Conservation (phyloP, 2,113 vertebrate genomes). For the Labeo catla region DNA sequence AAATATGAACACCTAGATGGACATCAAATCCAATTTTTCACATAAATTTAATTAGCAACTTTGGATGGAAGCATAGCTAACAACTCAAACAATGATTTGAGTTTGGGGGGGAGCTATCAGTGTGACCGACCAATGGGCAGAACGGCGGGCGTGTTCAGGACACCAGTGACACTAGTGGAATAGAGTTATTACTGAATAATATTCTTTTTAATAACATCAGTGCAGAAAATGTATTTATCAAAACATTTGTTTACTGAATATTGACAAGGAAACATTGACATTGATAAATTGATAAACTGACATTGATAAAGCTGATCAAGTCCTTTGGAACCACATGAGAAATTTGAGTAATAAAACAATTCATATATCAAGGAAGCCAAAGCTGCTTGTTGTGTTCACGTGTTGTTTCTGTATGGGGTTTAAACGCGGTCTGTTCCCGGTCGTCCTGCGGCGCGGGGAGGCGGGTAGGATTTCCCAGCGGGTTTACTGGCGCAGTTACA, state of each 20-base stretch:
- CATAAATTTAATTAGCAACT: not conserved
- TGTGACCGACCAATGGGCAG: not conserved
- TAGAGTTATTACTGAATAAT: not conserved
- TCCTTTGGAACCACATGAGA: not conserved
- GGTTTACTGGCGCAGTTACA: constrained; percentile 79
- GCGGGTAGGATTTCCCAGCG: constrained; percentile 80
- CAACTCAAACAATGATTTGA: not conserved
- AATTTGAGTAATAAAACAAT: not conserved
- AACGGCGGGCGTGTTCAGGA: not conserved
- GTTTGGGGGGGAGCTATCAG: not conserved
- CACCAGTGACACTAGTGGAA: not conserved
- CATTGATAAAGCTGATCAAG: not conserved
- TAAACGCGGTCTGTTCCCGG: constrained; percentile 80
- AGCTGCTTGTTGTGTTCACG: not conserved
- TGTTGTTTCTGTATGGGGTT: not conserved
- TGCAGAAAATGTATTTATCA: not conserved
- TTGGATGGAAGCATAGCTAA: not conserved
- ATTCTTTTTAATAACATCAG: not conserved
- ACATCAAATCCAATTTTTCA: not conserved
- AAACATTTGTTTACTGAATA: not conserved
- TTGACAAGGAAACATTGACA: not conserved
- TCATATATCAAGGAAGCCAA: not conserved
- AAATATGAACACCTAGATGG: no score
- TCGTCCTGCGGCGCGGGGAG: constrained; percentile 71
- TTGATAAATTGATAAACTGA: no score